Percentiles rank a stretch among this genome's conserved stretches.
Conservation (phyloP, 2,113 vertebrate genomes). For the Oncorhynchus gorbuscha region DNA sequence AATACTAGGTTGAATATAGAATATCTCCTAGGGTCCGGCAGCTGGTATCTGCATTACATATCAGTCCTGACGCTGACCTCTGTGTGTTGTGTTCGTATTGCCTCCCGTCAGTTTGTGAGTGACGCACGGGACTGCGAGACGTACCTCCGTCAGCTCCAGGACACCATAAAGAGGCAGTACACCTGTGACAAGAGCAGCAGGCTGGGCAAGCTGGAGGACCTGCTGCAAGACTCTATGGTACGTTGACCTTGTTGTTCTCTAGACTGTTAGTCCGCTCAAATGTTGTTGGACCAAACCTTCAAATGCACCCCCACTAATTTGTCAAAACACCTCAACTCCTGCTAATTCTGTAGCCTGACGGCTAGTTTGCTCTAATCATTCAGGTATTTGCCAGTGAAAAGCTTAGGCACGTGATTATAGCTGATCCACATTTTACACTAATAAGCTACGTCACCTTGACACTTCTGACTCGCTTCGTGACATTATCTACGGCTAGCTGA, state of each 20-base stretch:
- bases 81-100: neutral
- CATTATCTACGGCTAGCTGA: too few species aligned
- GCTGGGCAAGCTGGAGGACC: conserved; percentile 90
- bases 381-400: too few species aligned
- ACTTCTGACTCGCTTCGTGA: too few species aligned
- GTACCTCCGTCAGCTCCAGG: conserved; percentile 90
- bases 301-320: too few species aligned
- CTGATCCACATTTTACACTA: too few species aligned
- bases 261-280: too few species aligned
- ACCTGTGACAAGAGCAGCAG: conserved; percentile 89
- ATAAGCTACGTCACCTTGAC: too few species aligned
- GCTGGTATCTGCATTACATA: neutral
- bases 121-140: conserved; percentile 88
- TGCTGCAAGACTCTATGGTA: conserved; percentile 99
- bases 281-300: too few species aligned
- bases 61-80: neutral
- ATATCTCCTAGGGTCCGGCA: neutral
- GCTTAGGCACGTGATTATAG: too few species aligned
- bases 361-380: too few species aligned
- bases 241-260: neutral
- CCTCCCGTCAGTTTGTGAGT: conserved; percentile 81
- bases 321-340: too few species aligned
- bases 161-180: conserved; percentile 94
- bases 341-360: too few species aligned
- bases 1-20: neutral